A percentile compares a stretch with the other conserved stretches of the same genome.
Conservation (phyloP, 2,888 invertebrate species). For the Norana najaformis region DNA sequence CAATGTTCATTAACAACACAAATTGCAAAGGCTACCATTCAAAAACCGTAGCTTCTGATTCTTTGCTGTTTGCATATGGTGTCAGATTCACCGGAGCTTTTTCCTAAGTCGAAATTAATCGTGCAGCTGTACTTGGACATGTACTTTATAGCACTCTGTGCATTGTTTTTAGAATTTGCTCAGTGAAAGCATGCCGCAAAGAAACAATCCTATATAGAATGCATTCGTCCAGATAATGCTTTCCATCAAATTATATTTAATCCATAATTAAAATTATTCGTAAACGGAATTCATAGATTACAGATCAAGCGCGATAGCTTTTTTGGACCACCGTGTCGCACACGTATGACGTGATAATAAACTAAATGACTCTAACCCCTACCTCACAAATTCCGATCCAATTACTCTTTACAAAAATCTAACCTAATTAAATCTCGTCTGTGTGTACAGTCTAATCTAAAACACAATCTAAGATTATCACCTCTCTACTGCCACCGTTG, state of each 20-base stretch:
- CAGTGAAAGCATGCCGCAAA: neutral
- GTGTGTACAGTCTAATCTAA: too few species aligned
- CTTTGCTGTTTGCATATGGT: neutral
- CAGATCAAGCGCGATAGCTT: too few species aligned
- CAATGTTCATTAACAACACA: neutral
- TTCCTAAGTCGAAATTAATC: neutral
- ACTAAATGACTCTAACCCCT: too few species aligned
- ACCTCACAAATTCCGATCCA: too few species aligned
- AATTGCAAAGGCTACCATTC: neutral
- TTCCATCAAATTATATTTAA: neutral
- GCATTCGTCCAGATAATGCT: neutral
- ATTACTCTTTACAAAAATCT: too few species aligned
- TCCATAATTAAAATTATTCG: too few species aligned
- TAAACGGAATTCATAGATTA: too few species aligned
- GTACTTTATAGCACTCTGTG: neutral
- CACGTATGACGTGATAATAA: too few species aligned
- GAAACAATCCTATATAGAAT: neutral
- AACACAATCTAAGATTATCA: too few species aligned
- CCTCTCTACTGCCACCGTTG: too few species aligned
- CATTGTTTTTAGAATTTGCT: neutral
- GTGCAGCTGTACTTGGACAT: neutral
- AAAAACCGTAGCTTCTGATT: neutral
- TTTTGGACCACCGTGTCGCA: too few species aligned
- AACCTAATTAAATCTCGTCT: too few species aligned
- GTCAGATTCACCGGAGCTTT: neutral